Percentiles rank a stretch among this genome's conserved stretches.
Conservation (phyloP, 2,888 invertebrate species). For the Branchipolynoe longqiensis region DNA sequence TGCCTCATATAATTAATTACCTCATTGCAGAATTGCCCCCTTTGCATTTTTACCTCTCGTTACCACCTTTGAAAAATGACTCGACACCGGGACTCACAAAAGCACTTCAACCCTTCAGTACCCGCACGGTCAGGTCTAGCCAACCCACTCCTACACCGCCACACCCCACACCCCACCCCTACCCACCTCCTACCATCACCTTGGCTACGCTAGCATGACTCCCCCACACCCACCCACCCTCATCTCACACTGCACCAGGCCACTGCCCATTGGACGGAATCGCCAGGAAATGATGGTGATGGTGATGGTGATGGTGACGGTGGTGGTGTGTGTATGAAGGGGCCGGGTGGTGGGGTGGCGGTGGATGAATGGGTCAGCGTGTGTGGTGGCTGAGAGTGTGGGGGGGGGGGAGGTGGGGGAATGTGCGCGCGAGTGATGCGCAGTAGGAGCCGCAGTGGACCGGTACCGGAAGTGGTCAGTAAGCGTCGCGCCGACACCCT, state of each 20-base stretch:
- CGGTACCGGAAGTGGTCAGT: constrained; percentile 1
- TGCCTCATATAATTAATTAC: no score
- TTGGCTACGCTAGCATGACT: neutral
- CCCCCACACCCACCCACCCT: neutral
- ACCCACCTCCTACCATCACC: neutral
- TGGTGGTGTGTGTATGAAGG: neutral
- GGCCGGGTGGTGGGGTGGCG: neutral
- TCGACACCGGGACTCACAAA: no score
- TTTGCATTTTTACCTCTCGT: no score
- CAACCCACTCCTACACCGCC: no score
- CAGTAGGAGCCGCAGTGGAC: neutral
- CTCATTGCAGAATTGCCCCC: no score
- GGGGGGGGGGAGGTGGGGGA: neutral
- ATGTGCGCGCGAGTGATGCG: neutral
- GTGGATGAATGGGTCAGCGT: neutral
- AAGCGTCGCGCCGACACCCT: neutral
- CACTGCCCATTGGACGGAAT: no score
- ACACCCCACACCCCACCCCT: neutral
- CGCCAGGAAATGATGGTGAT: no score
- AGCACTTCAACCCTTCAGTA: no score
- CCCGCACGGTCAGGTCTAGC: no score
- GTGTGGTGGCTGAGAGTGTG: neutral
- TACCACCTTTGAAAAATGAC: no score
- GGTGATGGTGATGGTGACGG: no score
- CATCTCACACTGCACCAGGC: no score